Base-by-base conservation (phyloP, 2,888 invertebrate species). In the Thecophora atra region DNA sequence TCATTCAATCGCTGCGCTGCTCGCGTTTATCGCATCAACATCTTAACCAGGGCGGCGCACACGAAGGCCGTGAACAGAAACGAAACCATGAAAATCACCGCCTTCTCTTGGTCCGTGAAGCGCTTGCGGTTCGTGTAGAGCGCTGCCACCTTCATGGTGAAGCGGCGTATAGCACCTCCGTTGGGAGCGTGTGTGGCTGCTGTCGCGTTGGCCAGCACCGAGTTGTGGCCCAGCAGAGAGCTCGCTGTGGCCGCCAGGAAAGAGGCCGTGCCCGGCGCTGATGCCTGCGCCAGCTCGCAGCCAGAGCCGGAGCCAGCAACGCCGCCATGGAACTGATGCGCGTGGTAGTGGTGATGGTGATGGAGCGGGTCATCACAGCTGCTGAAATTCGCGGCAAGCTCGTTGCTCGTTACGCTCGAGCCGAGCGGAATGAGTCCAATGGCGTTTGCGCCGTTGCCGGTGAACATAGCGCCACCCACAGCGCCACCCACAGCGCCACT, bases 151-250 rank as follows among this genome's bases (percentile, higher is more conserved):
- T 82, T 82, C 77, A 79, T 76, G 37, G 90, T 81, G 80, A 87
- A 79, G 84, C 89, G 78, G 81, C 88, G 67, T 80, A 88, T 71
- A 83, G 88, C 77, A 84, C 88, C 80, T 84, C 87, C 80, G 75
- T 80, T 80, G 37, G 80, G 79, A 30, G 75, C 74, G 67, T 84
- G 85, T 47, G 86, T 74, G 19, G 73, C 77, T 28, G 76, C 76
- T 30, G 73, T 73, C 24, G 76, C 76, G 30, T 77, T 76, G 26
- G 75, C 47, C 24, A 78, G 71, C 26, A 78, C 73, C 26, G 76
- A 72, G 68, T 76, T 78, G 58, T 78, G 77, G 67, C 76, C 72
- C 56, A 79, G 65, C 13, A 77, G 72, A 44, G 51, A 72, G 58
- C 67, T 63, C n/a, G 76, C 69, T 13, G 72, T 71, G 42, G 74